phyloP scores from a whole-genome alignment of 1,140 invertebrate genomes.

The Triops longicaudatus region DNA sequence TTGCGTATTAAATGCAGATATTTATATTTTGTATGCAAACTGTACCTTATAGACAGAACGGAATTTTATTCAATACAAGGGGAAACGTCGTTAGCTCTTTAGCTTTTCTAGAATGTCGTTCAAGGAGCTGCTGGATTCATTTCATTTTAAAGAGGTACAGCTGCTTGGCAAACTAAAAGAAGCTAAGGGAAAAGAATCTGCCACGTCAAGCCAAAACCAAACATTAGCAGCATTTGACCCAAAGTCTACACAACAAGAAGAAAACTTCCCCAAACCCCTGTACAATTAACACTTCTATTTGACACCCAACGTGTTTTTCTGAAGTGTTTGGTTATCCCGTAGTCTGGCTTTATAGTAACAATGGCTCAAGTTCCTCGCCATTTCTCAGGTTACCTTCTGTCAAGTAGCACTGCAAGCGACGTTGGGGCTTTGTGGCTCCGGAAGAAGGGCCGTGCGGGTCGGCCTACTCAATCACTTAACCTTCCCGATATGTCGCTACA shows the following conservation, averaged over 20 bases:
- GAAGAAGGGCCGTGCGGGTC: too few relatives aligned
- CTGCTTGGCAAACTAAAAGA: background rate
- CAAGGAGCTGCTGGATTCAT: too few relatives aligned
- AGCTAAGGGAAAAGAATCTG: background rate
- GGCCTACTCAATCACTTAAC: background rate
- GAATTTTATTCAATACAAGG: too few relatives aligned
- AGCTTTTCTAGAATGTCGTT: too few relatives aligned
- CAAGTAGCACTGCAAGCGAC: background rate
- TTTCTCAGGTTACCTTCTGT: background rate
- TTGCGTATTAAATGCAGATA: too few relatives aligned
- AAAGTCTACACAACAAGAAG: conserved; percentile 1
- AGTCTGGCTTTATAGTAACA: background rate
- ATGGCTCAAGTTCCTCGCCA: background rate
- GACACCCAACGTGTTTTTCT: background rate
- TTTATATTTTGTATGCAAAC: too few relatives aligned
- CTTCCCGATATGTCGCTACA: too few relatives aligned
- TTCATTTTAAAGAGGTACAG: background rate
- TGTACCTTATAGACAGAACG: too few relatives aligned
- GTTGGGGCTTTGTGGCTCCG: too few relatives aligned
- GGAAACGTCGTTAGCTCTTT: too few relatives aligned
- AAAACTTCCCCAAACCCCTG: background rate
- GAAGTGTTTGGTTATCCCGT: background rate
- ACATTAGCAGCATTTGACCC: background rate
- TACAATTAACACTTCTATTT: conserved; percentile 13
- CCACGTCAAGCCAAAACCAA: background rate